Evolutionary conservation across 1,140 invertebrate species (phyloP), one percentile per base, ranked within the genome.

Genomic region (Harpegnathos saltator): DNA sequence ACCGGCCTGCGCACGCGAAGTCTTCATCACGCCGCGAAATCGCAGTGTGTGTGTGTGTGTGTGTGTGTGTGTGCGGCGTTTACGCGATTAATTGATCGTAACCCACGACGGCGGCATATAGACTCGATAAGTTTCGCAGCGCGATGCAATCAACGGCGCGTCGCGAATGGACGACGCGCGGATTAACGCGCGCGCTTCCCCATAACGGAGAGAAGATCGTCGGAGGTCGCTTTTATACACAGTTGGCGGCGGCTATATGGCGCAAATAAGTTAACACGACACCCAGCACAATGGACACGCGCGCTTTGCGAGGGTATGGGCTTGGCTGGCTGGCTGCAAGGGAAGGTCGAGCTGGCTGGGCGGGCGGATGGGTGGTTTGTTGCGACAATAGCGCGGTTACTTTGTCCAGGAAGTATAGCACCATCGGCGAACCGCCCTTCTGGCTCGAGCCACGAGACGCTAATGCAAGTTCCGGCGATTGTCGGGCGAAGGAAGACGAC

Each of bases 381-480:
- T 81, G 86, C 86, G 89, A 90, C 89, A 90, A 90, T 90, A 69
- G 86, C 73, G 86, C 74, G 89, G 86, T 90, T 90, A 90, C 89
- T 90, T 90, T 90, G 89, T 90, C 89, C 89, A 90, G 89, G 89
- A 90, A 90, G 89, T 73, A 82, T 66, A 84, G 75, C 83, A 73
- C 80, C 75, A 29, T 61, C 72, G 82, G 22, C 77, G 54, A 71
- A 71, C 62, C 85, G 26, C 69, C 86, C 86, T 61, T 78, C 83
- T 59, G 58, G 50, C 82, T 77, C 58, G 73, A 74, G 86, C 84
- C 82, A 80, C 81, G 82, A 83, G 77, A 86, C 89, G 86, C 89
- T 90, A 90, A 90, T 90, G 89, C 89, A 90, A 90, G 73, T 90
- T 90, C 89, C 89, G 89, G 86, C 59, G 77, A 81, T 48, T 54